A percentile compares a stretch with the other conserved stretches of the same genome.
Evolutionary conservation across 2,888 invertebrate genomes (phyloP).

Genomic region (Onchidella celtica): DNA sequence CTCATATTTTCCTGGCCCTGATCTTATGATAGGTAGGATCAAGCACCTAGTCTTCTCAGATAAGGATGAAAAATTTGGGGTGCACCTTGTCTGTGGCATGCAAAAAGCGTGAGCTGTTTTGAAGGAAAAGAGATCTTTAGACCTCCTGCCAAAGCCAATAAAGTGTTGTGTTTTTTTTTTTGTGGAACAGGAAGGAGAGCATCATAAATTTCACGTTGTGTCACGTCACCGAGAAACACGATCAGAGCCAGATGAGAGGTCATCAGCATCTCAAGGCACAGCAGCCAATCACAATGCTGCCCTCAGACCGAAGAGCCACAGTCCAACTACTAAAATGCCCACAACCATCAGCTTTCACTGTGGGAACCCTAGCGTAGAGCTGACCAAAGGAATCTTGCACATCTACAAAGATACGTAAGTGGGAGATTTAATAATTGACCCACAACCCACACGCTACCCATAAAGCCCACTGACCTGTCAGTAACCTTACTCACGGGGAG

Average conservation of each 20-base stretch:
- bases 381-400: slow-evolving; percentile 97
- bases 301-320: slow-evolving; percentile 67
- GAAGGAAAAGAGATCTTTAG: no score
- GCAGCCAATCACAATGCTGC: slow-evolving; percentile 50
- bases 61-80: no score
- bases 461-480: no score
- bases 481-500: no score
- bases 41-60: no score
- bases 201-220: neutral
- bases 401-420: slow-evolving; percentile 96
- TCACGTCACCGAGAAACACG: slow-evolving; percentile 1
- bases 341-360: slow-evolving; percentile 87
- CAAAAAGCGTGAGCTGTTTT: no score
- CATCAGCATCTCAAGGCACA: neutral
- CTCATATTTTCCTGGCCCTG: no score
- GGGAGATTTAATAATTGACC: neutral
- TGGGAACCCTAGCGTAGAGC: slow-evolving; percentile 98
- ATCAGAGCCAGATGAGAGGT: slow-evolving; percentile 36
- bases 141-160: no score
- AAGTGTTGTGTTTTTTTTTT: no score
- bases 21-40: no score
- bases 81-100: no score
- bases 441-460: neutral
- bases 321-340: slow-evolving; percentile 61
- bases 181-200: neutral